These are phyloP conservation scores for Halesus radiatus DNA, from an alignment of 1,140 invertebrate genomes.

Conservation along the genomic window DNA sequence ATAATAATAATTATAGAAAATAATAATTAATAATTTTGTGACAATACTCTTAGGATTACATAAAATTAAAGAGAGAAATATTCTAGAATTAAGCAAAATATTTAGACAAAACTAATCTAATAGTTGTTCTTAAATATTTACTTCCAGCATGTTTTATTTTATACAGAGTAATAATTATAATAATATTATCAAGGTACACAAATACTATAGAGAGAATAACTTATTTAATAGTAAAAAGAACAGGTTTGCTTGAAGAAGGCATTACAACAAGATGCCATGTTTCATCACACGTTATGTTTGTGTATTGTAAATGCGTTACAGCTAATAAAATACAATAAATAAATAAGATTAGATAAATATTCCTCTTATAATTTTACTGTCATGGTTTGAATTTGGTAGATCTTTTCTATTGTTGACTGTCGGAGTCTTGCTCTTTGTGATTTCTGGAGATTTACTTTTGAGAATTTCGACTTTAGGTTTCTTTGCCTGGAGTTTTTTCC, in stretches of 20 bases:
- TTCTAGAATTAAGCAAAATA: neutral
- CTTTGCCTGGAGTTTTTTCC: slow-evolving; percentile 84
- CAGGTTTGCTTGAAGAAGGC: neutral
- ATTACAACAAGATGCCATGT: neutral
- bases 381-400: slow-evolving; percentile 51
- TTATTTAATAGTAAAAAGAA: slow-evolving; percentile 18
- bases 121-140: slow-evolving; percentile 28
- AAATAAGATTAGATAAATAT: slow-evolving; percentile 55
- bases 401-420: slow-evolving; percentile 50
- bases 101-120: slow-evolving; percentile 21
- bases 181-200: slow-evolving; percentile 46
- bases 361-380: slow-evolving; percentile 51
- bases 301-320: slow-evolving; percentile 25
- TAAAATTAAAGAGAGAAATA: neutral
- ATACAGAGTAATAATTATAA: slow-evolving; percentile 16
- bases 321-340: slow-evolving; percentile 16
- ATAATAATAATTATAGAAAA: neutral
- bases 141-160: slow-evolving; percentile 13
- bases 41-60: slow-evolving; percentile 4
- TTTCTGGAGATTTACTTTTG: slow-evolving; percentile 37
- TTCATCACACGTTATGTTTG: slow-evolving; percentile 11
- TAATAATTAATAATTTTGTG: slow-evolving; percentile 17
- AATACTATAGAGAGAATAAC: slow-evolving; percentile 24
- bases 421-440: slow-evolving; percentile 34
- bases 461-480: slow-evolving; percentile 62